Percentiles rank a stretch among this genome's conserved stretches.
Conservation (phyloP, 2,888 invertebrate species). For the Diabrotica balteata region DNA sequence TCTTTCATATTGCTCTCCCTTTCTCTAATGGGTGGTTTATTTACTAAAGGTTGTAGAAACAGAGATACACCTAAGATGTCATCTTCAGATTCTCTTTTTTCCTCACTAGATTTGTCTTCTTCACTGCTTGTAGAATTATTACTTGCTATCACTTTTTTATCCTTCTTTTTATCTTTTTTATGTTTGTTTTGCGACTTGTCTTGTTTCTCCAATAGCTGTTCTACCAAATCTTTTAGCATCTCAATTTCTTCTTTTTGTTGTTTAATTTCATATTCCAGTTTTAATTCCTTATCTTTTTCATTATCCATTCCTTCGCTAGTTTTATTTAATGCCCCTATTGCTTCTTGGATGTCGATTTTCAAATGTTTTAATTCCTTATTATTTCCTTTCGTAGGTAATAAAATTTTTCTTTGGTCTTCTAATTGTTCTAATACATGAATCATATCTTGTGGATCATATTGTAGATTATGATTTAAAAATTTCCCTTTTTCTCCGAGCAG, state of each 20-base stretch:
- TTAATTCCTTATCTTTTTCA: conserved; percentile 40
- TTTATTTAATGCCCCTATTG: conserved; percentile 36
- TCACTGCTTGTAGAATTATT: background rate
- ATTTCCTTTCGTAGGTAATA: background rate
- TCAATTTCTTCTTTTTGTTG: conserved; percentile 41
- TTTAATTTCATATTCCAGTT: conserved; percentile 43
- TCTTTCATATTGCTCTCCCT: too few species aligned
- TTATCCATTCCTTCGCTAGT: conserved; percentile 36
- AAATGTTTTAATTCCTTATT: background rate
- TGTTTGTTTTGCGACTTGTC: too few species aligned
- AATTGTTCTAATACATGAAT: conserved; percentile 8
- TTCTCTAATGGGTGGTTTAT: too few species aligned
- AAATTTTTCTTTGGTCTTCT: background rate
- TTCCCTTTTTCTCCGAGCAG: background rate
- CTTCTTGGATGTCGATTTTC: conserved; percentile 2
- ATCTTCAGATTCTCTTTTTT: conserved; percentile 11
- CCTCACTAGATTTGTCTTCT: conserved; percentile 7
- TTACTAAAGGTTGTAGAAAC: too few species aligned
- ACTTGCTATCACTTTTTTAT: conserved; percentile 30
- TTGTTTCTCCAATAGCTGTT: background rate
- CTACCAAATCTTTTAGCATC: conserved; percentile 35
- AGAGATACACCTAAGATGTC: too few species aligned
- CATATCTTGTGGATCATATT: conserved; percentile 1
- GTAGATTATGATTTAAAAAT: background rate
- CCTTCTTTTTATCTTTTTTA: too few species aligned